Conservation (phyloP, 2,888 invertebrate genomes). For the Dicranocentrus wangi region DNA sequence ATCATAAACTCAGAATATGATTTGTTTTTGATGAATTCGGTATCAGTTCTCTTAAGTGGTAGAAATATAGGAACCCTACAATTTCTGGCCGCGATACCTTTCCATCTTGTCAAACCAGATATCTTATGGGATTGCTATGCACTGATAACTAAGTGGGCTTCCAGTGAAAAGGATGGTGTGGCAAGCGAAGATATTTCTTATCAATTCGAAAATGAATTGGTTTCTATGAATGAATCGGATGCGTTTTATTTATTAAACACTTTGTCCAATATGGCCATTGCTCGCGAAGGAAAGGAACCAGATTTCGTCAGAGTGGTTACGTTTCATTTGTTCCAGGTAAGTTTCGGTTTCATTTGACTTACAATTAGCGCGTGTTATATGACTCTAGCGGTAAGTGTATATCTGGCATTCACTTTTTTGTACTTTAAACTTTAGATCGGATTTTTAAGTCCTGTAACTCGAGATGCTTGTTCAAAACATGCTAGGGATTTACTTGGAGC, state of each 20-base stretch:
- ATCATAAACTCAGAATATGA: slow-evolving; percentile 81
- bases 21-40: slow-evolving; percentile 82
- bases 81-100: slow-evolving; percentile 85
- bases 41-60: slow-evolving; percentile 82
- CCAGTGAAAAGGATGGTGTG: slow-evolving; percentile 72
- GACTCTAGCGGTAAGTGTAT: no score
- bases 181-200: slow-evolving; percentile 69
- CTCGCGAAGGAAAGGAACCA: slow-evolving; percentile 79
- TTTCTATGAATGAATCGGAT: slow-evolving; percentile 82
- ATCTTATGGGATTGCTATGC: slow-evolving; percentile 82
- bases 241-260: slow-evolving; percentile 85
- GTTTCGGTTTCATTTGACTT: no score
- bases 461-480: slow-evolving; percentile 84
- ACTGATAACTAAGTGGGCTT: slow-evolving; percentile 70
- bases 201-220: slow-evolving; percentile 81
- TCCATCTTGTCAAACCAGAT: slow-evolving; percentile 78
- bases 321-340: slow-evolving; percentile 82
- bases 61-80: slow-evolving; percentile 86
- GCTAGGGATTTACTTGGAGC: slow-evolving; percentile 83
- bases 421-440: slow-evolving; percentile 80
- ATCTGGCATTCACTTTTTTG: no score
- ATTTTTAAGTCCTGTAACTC: slow-evolving; percentile 81
- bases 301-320: slow-evolving; percentile 81
- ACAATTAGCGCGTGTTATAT: background rate
- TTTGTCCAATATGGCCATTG: slow-evolving; percentile 86